These are phyloP conservation scores for Ormyrus thymus DNA, from an alignment of 2,888 invertebrate species.

Conservation along the genomic window DNA sequence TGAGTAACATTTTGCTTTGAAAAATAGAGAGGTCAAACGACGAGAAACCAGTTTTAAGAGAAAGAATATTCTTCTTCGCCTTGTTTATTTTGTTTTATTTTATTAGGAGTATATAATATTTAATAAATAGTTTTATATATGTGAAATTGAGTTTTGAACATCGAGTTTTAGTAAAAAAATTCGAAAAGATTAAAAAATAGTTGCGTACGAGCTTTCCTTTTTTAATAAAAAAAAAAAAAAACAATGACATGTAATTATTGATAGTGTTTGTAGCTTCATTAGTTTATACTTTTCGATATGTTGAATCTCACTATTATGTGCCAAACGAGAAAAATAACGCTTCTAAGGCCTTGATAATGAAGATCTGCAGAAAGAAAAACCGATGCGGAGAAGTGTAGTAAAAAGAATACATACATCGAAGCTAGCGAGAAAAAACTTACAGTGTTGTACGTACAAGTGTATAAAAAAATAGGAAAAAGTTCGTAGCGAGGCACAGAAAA, in stretches of 20 bases:
- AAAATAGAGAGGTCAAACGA: constrained; percentile 22
- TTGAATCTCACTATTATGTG: constrained; percentile 47
- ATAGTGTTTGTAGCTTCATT: constrained; percentile 5
- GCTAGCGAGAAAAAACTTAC: constrained; percentile 26
- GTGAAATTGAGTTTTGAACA: constrained; percentile 11
- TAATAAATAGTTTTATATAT: constrained; percentile 1
- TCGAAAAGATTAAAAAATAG: constrained; percentile 37
- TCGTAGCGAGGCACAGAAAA: constrained; percentile 43
- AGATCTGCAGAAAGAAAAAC: constrained; percentile 31
- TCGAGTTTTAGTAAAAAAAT: constrained; percentile 24
- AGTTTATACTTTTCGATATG: constrained; percentile 42
- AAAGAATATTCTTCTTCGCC: not conserved
- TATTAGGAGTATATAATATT: not conserved
- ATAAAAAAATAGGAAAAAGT: constrained; percentile 39
- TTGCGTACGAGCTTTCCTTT: not conserved
- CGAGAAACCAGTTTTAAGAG: constrained; percentile 11
- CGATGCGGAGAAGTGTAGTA: constrained; percentile 1
- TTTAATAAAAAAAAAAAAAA: constrained; percentile 12
- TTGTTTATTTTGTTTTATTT: constrained; percentile 8
- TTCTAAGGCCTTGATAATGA: constrained; percentile 36
- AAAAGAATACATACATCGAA: constrained; percentile 12
- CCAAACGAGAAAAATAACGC: constrained; percentile 16
- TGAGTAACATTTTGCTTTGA: constrained; percentile 11
- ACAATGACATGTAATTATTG: constrained; percentile 1
- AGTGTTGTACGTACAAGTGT: constrained; percentile 19